phyloP scores from a whole-genome alignment of 2,113 vertebrate species.

The Baryphthengus martii region DNA sequence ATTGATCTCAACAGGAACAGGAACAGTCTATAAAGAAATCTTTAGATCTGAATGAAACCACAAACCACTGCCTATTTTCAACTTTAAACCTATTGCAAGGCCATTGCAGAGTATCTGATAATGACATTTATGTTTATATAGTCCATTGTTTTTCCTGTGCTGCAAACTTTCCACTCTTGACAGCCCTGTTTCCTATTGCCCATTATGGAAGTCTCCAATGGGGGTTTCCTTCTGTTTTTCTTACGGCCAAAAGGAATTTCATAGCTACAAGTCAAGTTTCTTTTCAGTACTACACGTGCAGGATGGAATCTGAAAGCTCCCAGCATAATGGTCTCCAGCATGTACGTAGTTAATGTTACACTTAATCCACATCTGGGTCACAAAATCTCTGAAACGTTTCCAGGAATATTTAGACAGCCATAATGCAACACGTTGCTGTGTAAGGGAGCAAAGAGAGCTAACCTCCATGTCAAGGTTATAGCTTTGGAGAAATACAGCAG shows the following conservation, averaged over 20 bases:
- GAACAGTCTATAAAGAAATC: conserved; percentile 28
- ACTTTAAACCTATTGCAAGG: conserved; percentile 29
- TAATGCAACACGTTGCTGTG: conserved; percentile 15
- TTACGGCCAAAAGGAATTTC: conserved; percentile 58
- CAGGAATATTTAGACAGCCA: conserved; percentile 50
- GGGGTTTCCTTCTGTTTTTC: conserved; percentile 57
- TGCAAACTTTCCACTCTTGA: conserved; percentile 49
- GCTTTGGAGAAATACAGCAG: conserved; percentile 43
- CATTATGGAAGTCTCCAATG: conserved; percentile 53
- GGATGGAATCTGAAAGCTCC: conserved; percentile 55
- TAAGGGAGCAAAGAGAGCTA: conserved; percentile 21
- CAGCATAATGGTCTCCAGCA: conserved; percentile 32
- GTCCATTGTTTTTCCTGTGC: conserved; percentile 58
- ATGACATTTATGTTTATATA: conserved; percentile 46
- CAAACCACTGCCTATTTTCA: conserved; percentile 52
- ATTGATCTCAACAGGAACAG: conserved; percentile 17
- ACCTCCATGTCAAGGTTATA: conserved; percentile 25
- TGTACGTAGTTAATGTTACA: conserved; percentile 46
- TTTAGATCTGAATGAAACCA: conserved; percentile 52
- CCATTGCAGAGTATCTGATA: conserved; percentile 47
- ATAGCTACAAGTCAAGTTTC: conserved; percentile 51
- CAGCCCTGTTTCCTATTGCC: conserved; percentile 56
- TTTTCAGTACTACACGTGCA: conserved; percentile 44
- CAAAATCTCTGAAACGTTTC: conserved; percentile 39
- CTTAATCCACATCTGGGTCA: conserved; percentile 60